Conservation (phyloP, 92 coral and sea anemone genomes). For the Parazoanthus darwini region DNA sequence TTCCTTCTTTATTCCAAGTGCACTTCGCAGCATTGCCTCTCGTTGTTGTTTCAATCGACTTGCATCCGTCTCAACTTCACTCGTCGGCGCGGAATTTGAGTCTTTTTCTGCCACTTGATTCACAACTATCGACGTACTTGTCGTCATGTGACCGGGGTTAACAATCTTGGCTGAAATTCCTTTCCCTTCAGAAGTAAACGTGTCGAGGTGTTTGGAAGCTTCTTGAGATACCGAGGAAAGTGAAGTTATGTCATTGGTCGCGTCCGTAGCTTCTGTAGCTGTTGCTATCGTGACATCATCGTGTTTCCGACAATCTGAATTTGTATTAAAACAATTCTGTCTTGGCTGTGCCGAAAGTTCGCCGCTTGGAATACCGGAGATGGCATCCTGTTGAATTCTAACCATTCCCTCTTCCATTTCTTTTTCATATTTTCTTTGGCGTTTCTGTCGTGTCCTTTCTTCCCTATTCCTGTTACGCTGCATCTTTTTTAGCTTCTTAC, state of each 20-base stretch:
- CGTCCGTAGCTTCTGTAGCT: background rate
- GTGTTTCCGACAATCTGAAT: slow-evolving; percentile 6
- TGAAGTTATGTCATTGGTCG: background rate
- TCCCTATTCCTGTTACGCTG: background rate
- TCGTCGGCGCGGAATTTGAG: background rate
- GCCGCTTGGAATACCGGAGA: background rate
- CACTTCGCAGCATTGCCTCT: slow-evolving; percentile 49
- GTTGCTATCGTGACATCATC: background rate
- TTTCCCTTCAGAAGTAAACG: background rate
- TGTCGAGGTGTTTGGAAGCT: background rate
- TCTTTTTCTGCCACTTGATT: background rate
- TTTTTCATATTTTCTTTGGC: background rate
- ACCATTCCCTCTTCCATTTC: slow-evolving; percentile 27
- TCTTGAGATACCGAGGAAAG: background rate
- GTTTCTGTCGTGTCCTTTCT: background rate
- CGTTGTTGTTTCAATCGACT: background rate
- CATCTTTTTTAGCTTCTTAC: background rate
- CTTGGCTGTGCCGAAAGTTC: background rate
- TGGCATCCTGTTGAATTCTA: background rate
- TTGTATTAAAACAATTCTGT: background rate
- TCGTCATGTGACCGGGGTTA: background rate
- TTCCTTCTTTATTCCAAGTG: slow-evolving; percentile 64
- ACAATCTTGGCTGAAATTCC: background rate
- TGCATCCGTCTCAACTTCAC: background rate
- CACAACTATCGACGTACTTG: background rate